Evolutionary conservation across 2,113 vertebrate species (phyloP).

Genomic region (Cyanoderma ruficeps): DNA sequence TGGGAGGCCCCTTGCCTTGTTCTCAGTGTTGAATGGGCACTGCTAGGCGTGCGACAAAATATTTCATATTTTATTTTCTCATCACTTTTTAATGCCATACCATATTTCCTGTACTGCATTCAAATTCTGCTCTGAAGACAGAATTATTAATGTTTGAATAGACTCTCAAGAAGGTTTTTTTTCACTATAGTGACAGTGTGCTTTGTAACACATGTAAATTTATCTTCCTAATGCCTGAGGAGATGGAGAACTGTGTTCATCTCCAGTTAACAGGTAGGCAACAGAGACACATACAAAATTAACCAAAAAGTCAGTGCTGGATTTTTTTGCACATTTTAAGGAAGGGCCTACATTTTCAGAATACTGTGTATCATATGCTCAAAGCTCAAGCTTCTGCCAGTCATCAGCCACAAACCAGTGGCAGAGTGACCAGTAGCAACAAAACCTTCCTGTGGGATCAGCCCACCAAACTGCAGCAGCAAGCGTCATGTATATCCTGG

Average conservation of each 20-base stretch:
- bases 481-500: neutral
- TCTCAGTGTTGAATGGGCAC: neutral
- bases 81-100: constrained; percentile 1
- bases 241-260: neutral
- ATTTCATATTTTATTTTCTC: constrained; percentile 28
- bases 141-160: constrained; percentile 37
- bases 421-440: neutral
- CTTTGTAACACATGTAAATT: neutral
- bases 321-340: neutral
- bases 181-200: neutral
- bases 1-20: neutral
- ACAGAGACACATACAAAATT: neutral
- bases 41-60: neutral
- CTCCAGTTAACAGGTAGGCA: neutral
- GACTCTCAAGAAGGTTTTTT: neutral
- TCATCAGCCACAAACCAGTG: neutral
- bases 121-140: constrained; percentile 20
- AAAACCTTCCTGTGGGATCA: neutral
- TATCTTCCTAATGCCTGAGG: neutral
- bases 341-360: neutral
- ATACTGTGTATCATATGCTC: neutral
- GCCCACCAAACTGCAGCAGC: neutral
- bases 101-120: neutral
- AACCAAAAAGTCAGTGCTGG: neutral
- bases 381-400: neutral